Base-by-base conservation (phyloP, 2,888 invertebrate genomes). In the Choristoneura rosaceana region DNA sequence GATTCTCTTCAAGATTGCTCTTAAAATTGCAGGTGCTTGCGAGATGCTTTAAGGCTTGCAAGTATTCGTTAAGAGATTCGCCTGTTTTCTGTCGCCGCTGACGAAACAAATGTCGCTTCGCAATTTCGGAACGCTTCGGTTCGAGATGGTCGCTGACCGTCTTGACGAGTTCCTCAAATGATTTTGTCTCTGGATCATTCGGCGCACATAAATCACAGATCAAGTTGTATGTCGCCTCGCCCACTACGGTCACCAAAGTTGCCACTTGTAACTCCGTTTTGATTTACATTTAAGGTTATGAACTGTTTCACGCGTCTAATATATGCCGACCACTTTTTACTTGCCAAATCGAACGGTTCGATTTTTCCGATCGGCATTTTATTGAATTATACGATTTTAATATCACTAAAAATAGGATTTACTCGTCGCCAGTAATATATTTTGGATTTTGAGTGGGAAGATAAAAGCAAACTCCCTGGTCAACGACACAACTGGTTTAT, bases 161-260 rank as follows among this genome's bases (percentile, higher is more conserved):
- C 9, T 47, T 12, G 3, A 73, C 75, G 4, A 79, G 41, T 7
- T 75, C 62, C 0, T 74, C 74, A 58, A 70, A 79, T 3, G 75
- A 43, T 71, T 78, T 78, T 3, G 50, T 43, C 55, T 79, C 77
- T 0, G 78, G 78, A 8, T 12, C 17, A 0, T 8, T 62, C 5
- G 78, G 77, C 5, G 78, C 69, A 65, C 78, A 80, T 33, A 79
- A 61, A 62, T 79, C 77, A 41, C 76, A 77, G 77, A 79, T 78
- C 8, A 79, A 64, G 7, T 70, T 71, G 41, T 70, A 75, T n/a
- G 71, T 68, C 7, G 67, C 66, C 1, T 15, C 68, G 43, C 70
- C 74, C 7, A 74, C 74, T 43, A 71, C 15, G 5, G 74, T 70
- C 34, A 71, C 61, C 8, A 74, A 64, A 1, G 69, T 71, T 14